Conservation (phyloP, 2,888 invertebrate species). For the Luperina testacea region DNA sequence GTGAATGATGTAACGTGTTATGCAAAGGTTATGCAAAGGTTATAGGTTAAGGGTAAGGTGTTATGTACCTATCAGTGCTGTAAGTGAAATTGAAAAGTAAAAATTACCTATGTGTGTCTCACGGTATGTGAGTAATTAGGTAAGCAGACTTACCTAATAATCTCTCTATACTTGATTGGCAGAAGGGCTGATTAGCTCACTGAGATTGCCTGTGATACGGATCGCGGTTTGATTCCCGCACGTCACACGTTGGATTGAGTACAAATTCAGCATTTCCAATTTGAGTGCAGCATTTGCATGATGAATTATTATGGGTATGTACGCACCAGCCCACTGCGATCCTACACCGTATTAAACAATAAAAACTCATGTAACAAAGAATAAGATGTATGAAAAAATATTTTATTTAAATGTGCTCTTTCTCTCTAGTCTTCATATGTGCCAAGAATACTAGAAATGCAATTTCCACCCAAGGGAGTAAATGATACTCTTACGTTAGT, state of each 20-base stretch:
- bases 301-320: neutral
- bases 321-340: neutral
- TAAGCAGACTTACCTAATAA: slow-evolving; percentile 11
- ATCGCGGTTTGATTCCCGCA: slow-evolving; percentile 10
- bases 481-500: neutral
- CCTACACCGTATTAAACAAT: neutral
- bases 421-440: neutral
- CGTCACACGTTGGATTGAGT: neutral
- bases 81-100: no score
- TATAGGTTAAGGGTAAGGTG: no score
- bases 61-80: no score
- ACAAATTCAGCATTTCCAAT: neutral
- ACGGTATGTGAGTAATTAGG: neutral
- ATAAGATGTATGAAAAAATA: neutral
- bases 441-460: no score
- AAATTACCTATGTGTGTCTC: neutral
- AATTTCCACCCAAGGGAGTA: no score
- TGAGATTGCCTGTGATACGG: slow-evolving; percentile 15
- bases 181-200: slow-evolving; percentile 18
- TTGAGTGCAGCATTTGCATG: neutral
- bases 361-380: neutral
- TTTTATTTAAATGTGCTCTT: neutral
- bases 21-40: no score
- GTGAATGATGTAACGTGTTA: no score
- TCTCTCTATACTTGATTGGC: slow-evolving; percentile 19